Evolutionary conservation across 2,888 invertebrate genomes (phyloP), one percentile per base, ranked within the genome.

Genomic region (Slavum lentiscoides): DNA sequence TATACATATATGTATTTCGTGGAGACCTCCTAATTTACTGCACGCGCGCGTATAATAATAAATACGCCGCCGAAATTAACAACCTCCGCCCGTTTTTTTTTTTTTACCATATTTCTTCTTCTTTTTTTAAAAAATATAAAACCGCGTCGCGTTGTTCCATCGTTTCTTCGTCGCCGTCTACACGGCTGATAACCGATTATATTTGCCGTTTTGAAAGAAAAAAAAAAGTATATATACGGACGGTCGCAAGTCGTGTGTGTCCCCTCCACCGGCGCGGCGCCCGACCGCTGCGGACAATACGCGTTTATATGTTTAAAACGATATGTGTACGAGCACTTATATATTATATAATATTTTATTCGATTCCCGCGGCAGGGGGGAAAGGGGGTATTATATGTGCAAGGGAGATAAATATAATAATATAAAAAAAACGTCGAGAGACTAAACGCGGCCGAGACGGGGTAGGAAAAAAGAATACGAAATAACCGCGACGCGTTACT

Each of bases 1-100:
- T 30, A 2, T 30, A 2, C 30, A 30, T 30, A n/a, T 59, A 37
- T 59, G 37, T 13, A n/a, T 19, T 19, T 17, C 49, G 61, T 69
- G 61, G 49, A 17, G 43, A 2, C 37, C 69, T 70, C 9, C 80
- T 80, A 80, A 80, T 80, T 80, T 80, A 80, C 80, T 69, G 76
- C 76, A 77, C 70, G 80, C 80, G 64, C 17, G 39, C n/a, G 59
- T 75, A 58, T 58, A 69, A 55, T 13, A n/a, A 30, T 53, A 19
- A 0, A 21, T 13, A 49, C 23, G 70, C 55, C 64, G 64, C 80
- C 70, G 55, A 80, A 80, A 80, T 80, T 80, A 80, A 70, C 80
- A 39, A 69, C 69, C n/a, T 70, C 62, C 55, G 70, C 55, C 62
- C 77, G 53, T 70, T 55, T 77, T 68, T 68, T 55, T 39, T 6